phyloP scores from a whole-genome alignment of 2,888 invertebrate species.

The Sisyra terminalis region DNA sequence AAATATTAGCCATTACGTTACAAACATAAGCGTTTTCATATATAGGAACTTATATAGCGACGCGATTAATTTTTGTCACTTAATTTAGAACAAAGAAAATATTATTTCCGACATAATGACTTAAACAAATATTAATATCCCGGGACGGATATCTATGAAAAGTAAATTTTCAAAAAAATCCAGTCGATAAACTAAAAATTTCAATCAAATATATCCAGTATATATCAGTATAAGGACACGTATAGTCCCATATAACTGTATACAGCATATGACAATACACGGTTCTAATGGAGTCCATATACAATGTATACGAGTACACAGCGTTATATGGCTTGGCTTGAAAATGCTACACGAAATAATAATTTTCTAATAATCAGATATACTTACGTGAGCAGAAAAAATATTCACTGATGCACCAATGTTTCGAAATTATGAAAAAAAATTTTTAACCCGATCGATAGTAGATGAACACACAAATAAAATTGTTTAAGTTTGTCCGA shows the following conservation, averaged over 20 bases:
- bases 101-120: slow-evolving; percentile 15
- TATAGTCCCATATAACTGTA: slow-evolving; percentile 14
- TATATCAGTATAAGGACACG: slow-evolving; percentile 12
- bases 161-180: slow-evolving; percentile 3
- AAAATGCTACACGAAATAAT: no score
- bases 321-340: slow-evolving; percentile 4
- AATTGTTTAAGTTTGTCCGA: slow-evolving; percentile 1
- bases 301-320: slow-evolving; percentile 21
- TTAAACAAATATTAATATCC: slow-evolving; percentile 15
- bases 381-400: no score
- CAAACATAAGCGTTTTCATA: slow-evolving; percentile 5
- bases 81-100: slow-evolving; percentile 14
- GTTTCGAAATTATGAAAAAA: no score
- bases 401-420: no score
- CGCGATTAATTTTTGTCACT: slow-evolving; percentile 6
- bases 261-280: slow-evolving; percentile 20
- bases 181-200: slow-evolving; percentile 6
- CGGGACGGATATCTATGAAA: not conserved
- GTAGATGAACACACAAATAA: not conserved
- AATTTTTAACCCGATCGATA: not conserved
- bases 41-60: not conserved
- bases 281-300: slow-evolving; percentile 30
- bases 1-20: not conserved
- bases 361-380: no score
- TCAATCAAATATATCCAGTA: slow-evolving; percentile 8